phyloP scores from a whole-genome alignment of 2,797 vertebrate species.

The Anabacerthia variegaticeps region DNA sequence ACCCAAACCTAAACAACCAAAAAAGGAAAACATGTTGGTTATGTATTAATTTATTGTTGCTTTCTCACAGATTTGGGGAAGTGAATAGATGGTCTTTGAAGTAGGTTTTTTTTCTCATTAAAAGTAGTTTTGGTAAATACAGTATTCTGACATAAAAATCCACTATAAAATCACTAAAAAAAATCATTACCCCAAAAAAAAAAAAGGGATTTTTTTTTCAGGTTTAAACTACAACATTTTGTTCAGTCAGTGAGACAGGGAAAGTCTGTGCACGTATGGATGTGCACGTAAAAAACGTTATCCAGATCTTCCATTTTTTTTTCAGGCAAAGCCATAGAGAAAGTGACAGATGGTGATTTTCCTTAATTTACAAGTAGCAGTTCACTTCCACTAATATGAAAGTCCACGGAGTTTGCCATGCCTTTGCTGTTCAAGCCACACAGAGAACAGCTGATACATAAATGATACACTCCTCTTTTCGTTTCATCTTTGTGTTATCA shows the following conservation, averaged over 20 bases:
- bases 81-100: neutral
- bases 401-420: neutral
- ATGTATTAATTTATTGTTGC: neutral
- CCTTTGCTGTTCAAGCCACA: neutral
- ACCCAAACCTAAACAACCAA: no score
- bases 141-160: neutral
- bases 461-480: neutral
- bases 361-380: neutral
- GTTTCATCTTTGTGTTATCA: neutral
- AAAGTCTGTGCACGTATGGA: neutral
- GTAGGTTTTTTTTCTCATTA: neutral
- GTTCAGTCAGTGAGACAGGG: neutral
- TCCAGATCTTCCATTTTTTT: neutral
- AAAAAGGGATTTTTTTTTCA: neutral
- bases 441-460: neutral
- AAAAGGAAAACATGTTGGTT: accelerated
- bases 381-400: neutral
- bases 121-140: neutral
- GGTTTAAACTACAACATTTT: neutral
- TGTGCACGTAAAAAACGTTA: neutral
- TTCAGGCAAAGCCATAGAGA: neutral
- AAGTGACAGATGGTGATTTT: neutral
- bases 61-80: neutral
- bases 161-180: neutral
- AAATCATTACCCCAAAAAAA: neutral